phyloP scores from a whole-genome alignment of 2,113 vertebrate species.

The Oophaga pumilio region DNA sequence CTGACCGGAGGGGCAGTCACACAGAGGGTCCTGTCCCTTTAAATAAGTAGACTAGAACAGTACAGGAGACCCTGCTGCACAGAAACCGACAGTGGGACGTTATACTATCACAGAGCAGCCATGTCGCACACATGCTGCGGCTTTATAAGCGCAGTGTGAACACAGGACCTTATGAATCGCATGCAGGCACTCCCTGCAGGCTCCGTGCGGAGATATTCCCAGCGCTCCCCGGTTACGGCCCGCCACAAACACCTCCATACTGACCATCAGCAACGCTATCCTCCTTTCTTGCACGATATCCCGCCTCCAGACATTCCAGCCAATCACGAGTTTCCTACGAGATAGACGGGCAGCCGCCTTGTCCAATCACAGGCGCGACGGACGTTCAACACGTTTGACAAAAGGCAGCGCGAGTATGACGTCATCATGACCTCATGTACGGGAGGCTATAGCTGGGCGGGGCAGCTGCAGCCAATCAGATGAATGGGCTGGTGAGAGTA shows the following conservation, averaged over 20 bases:
- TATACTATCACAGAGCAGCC: too few relatives aligned
- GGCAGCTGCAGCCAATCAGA: background rate
- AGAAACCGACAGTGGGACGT: too few relatives aligned
- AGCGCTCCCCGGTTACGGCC: background rate
- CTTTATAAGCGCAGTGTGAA: too few relatives aligned
- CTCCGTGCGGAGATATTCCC: background rate
- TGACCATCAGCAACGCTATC: conserved; percentile 17
- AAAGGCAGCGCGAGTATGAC: background rate
- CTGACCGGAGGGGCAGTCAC: too few relatives aligned
- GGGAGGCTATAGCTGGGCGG: background rate
- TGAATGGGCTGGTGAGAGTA: background rate
- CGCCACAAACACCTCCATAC: background rate
- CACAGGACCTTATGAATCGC: background rate
- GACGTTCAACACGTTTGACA: background rate
- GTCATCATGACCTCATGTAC: background rate
- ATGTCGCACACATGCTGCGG: too few relatives aligned
- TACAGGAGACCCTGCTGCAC: too few relatives aligned
- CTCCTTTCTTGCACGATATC: background rate
- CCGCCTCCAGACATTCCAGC: background rate
- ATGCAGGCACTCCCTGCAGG: too few relatives aligned
- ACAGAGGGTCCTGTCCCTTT: too few relatives aligned
- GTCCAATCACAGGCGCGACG: background rate
- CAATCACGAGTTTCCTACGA: background rate
- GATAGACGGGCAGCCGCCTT: background rate
- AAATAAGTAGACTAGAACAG: too few relatives aligned